Evolutionary conservation across 2,113 vertebrate genomes (phyloP), one percentile per base, ranked within the genome.

Genomic region (Tapirus terrestris): DNA sequence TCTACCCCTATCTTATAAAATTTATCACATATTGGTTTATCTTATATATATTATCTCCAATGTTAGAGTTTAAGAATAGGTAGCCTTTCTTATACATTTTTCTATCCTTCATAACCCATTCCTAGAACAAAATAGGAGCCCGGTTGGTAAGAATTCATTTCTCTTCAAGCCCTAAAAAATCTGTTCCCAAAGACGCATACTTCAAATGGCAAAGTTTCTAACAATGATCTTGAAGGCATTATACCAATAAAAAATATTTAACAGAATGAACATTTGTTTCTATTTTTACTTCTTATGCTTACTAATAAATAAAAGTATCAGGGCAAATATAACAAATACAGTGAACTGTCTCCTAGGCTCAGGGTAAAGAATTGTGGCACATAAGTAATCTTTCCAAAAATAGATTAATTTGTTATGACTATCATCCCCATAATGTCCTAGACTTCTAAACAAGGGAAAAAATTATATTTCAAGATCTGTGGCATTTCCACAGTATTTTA

Each of bases 381-480:
- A 85, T n/a, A 91, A 93, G 53, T 53, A 45, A 89, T 65, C 89
- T 86, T 91, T 91, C 86, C 68, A 96, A 93, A 98, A 94, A 86
- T 33, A 96, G 82, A 91, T 77, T 86, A 75, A 97, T 77, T 96
- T 97, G 68, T 96, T 97, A 96, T 95, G 86, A 96, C 84, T 84
- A 68, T 92, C 91, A 96, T 45, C 48, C 48, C 45, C 86, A 82
- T 70, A 81, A 92, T 16, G 18, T 68, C 76, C 68, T 75, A 81
- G 45, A 76, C 56, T 96, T 85, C 89, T 94, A 96, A 96, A 86
- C 36, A 92, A 83, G 27, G 63, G 33, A 10, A 65, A 77, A 82
- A 70, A 86, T 76, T 65, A 1, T 75, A 85, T 96, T 95, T 96
- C 89, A 97, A 93, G 58, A 93, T 58, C 33, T 87, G 77, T 92